These are phyloP conservation scores for Drosophila ezoana DNA, from an alignment of 2,888 invertebrate genomes.

Conservation along the genomic window DNA sequence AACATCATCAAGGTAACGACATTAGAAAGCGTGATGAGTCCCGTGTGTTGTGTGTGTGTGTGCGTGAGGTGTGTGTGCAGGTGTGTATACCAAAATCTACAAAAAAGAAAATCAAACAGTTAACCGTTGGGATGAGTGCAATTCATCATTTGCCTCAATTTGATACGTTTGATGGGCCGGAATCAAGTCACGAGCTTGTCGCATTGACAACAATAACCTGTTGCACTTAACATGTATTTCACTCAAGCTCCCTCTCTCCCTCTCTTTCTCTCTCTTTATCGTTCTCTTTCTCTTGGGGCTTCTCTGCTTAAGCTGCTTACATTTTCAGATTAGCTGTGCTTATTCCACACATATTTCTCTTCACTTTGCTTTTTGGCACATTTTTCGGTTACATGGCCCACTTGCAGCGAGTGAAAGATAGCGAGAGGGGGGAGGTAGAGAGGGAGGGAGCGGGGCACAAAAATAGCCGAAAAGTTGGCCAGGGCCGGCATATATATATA, in stretches of 20 bases:
- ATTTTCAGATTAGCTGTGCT: constrained; percentile 73
- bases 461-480: constrained; percentile 50
- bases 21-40: constrained; percentile 73
- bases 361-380: constrained; percentile 67
- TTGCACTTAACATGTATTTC: constrained; percentile 43
- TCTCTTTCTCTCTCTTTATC: constrained; percentile 2
- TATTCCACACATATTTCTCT: constrained; percentile 41
- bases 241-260: constrained; percentile 1
- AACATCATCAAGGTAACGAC: constrained; percentile 51
- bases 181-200: constrained; percentile 19
- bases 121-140: constrained; percentile 38
- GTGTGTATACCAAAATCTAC: constrained; percentile 36
- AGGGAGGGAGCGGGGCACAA: constrained; percentile 1
- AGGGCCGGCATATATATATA: constrained; percentile 19
- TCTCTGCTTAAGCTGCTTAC: constrained; percentile 56
- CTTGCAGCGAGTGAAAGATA: constrained; percentile 55
- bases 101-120: constrained; percentile 41
- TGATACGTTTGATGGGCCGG: constrained; percentile 30
- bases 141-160: constrained; percentile 47
- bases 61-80: constrained; percentile 4
- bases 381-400: constrained; percentile 72
- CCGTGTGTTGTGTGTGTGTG: constrained; percentile 9
- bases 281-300: neutral
- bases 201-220: constrained; percentile 54
- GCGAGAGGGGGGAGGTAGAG: constrained; percentile 3